A percentile compares a stretch with the other conserved stretches of the same genome.
phyloP scores from a whole-genome alignment of 2,888 invertebrate genomes.

The Drosophila recens region DNA sequence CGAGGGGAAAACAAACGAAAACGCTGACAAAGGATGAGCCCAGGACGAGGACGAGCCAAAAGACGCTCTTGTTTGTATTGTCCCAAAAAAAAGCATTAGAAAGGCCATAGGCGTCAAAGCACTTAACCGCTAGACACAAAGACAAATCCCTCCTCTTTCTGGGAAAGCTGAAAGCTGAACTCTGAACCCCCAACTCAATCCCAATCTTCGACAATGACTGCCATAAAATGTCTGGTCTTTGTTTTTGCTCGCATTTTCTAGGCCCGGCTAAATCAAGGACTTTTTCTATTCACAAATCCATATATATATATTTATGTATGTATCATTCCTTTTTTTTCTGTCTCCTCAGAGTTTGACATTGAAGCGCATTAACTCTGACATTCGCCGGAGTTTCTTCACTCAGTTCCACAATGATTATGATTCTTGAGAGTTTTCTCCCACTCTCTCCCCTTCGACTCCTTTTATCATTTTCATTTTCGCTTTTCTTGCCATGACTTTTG shows the following conservation, averaged over 20 bases:
- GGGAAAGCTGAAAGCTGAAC: background rate
- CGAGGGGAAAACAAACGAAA: slow-evolving; percentile 12
- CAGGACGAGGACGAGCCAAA: slow-evolving; percentile 29
- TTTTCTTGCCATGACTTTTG: slow-evolving; percentile 68
- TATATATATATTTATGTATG: slow-evolving; percentile 38
- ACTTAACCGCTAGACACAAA: slow-evolving; percentile 72
- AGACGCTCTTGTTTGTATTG: slow-evolving; percentile 53
- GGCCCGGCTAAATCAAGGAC: slow-evolving; percentile 54
- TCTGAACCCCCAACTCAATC: slow-evolving; percentile 24
- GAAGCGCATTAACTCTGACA: slow-evolving; percentile 72
- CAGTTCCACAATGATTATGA: slow-evolving; percentile 66
- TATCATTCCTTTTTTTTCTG: slow-evolving; percentile 11
- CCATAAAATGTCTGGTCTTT: slow-evolving; percentile 67
- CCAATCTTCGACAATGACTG: slow-evolving; percentile 65
- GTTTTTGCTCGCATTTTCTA: slow-evolving; percentile 40
- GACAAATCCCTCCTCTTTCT: slow-evolving; percentile 39
- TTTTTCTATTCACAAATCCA: slow-evolving; percentile 32
- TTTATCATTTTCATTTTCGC: background rate
- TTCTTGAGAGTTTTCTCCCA: slow-evolving; percentile 48
- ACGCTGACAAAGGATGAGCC: slow-evolving; percentile 57
- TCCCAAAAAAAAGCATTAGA: slow-evolving; percentile 30
- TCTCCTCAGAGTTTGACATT: slow-evolving; percentile 59
- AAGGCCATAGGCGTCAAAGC: slow-evolving; percentile 72
- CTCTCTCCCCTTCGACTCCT: background rate
- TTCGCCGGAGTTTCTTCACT: slow-evolving; percentile 51